These are phyloP conservation scores for Otus sunia DNA, from an alignment of 2,113 vertebrate species.

Conservation along the genomic window DNA sequence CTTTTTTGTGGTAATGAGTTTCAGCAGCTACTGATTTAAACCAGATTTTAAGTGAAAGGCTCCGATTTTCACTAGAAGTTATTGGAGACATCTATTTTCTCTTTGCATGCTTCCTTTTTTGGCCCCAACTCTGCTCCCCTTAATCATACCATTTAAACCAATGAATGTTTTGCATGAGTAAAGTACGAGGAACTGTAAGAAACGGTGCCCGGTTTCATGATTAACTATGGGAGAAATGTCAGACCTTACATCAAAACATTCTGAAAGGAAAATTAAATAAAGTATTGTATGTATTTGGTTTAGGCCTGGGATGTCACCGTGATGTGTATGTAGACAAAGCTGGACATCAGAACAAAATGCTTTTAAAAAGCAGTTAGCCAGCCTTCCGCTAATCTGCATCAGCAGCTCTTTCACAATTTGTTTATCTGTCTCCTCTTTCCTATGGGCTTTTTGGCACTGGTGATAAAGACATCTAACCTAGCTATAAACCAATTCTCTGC, in stretches of 20 bases:
- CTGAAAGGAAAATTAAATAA: slow-evolving; percentile 2
- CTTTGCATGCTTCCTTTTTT: slow-evolving; percentile 19
- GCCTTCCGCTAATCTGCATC: neutral
- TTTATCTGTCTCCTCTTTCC: slow-evolving; percentile 23
- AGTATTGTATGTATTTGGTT: neutral
- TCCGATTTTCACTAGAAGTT: neutral
- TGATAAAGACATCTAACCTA: slow-evolving; percentile 20
- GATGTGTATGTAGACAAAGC: neutral
- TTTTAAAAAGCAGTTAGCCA: neutral
- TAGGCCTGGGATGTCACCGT: neutral
- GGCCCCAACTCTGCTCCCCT: slow-evolving; percentile 5
- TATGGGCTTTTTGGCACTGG: neutral
- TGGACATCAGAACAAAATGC: neutral
- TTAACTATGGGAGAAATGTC: slow-evolving; percentile 45
- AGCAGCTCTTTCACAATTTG: slow-evolving; percentile 17
- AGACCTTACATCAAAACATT: neutral
- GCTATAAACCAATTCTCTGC: neutral
- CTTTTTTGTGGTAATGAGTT: neutral
- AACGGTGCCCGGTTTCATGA: slow-evolving; percentile 7
- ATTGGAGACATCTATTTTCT: slow-evolving; percentile 1
- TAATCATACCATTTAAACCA: neutral
- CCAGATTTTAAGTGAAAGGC: slow-evolving; percentile 29
- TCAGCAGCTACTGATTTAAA: slow-evolving; percentile 55
- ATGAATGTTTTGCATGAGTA: slow-evolving; percentile 26
- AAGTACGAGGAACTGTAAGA: neutral